These are phyloP conservation scores for Pterobdella sp. DNA, from an alignment of 2,888 invertebrate genomes.

Conservation along the genomic window DNA sequence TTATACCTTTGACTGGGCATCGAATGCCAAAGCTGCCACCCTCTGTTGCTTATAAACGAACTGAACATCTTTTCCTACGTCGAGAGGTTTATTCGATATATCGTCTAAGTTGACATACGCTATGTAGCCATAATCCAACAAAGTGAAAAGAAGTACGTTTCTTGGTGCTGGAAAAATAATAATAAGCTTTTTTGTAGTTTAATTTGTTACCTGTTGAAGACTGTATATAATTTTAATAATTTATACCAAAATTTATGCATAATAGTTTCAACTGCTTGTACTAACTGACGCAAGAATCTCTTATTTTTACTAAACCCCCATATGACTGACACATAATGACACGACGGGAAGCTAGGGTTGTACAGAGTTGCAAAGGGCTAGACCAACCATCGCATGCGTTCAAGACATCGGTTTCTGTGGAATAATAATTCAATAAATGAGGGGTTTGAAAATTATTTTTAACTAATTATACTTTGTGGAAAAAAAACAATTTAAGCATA, in stretches of 20 bases:
- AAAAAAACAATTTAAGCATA: no score
- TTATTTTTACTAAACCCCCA: background rate
- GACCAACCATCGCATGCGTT: no score
- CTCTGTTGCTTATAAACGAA: background rate
- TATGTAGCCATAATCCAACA: slow-evolving; percentile 4
- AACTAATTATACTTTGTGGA: no score
- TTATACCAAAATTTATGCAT: background rate
- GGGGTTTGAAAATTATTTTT: no score
- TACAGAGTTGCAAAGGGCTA: background rate
- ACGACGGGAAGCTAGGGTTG: background rate
- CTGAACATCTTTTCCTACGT: background rate
- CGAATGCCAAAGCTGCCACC: slow-evolving; percentile 1
- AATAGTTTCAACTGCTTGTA: background rate
- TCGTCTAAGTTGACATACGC: background rate
- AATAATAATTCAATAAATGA: no score
- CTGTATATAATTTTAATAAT: background rate
- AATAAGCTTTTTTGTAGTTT: background rate
- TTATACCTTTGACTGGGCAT: background rate
- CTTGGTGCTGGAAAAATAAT: background rate
- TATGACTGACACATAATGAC: slow-evolving; percentile 1
- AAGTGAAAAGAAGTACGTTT: slow-evolving; percentile 9
- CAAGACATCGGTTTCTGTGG: no score
- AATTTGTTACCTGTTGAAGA: background rate
- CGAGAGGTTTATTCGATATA: background rate
- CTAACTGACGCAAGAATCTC: no score